These are phyloP conservation scores for Laticauda laticaudata DNA, from an alignment of 2,113 vertebrate genomes.

Conservation along the genomic window DNA sequence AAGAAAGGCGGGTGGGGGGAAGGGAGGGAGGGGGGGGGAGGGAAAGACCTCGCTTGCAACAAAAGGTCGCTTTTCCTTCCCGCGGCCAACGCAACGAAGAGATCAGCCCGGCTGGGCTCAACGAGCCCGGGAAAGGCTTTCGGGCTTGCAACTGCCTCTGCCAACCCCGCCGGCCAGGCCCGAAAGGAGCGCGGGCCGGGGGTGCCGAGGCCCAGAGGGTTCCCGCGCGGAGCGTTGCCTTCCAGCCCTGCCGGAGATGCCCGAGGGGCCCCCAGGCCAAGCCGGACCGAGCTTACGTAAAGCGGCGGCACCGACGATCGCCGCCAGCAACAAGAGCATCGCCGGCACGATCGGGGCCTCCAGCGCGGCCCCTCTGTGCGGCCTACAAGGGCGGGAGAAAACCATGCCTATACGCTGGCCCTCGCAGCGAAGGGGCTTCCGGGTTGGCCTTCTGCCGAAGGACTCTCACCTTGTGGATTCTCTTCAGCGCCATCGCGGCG, in stretches of 20 bases:
- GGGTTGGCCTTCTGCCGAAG: background rate
- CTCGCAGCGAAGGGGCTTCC: background rate
- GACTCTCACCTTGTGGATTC: slow-evolving; percentile 90
- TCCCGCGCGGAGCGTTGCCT: background rate
- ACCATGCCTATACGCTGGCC: background rate
- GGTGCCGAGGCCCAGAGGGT: background rate
- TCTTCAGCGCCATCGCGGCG: slow-evolving; percentile 86
- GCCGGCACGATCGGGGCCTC: background rate
- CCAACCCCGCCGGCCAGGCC: background rate
- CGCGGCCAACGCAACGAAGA: too few species aligned
- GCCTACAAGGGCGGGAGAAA: background rate
- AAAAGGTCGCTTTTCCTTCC: background rate
- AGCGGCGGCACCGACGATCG: background rate
- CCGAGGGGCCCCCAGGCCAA: background rate
- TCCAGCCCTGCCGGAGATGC: background rate
- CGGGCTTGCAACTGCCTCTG: background rate
- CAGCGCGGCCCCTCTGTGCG: too few species aligned
- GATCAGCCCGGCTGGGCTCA: background rate
- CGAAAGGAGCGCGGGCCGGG: background rate
- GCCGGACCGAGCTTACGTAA: background rate
- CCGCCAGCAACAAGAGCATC: background rate
- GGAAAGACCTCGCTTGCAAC: background rate
- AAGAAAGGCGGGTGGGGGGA: too few species aligned
- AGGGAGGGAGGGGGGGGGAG: too few species aligned
- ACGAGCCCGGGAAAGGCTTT: background rate